Conservation (phyloP, 2,113 vertebrate genomes). For the Chaenocephalus aceratus region DNA sequence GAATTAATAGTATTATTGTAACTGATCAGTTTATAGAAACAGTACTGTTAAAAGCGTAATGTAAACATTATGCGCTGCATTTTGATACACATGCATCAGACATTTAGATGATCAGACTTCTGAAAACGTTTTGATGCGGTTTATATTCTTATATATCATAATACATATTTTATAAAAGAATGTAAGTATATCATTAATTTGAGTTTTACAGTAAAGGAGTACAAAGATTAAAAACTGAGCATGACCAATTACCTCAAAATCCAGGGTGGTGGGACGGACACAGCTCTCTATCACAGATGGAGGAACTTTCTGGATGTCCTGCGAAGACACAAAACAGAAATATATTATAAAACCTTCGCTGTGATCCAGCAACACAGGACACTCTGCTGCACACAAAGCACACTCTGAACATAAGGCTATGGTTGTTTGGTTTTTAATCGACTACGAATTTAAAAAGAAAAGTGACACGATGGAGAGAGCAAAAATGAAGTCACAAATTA, state of each 20-base stretch:
- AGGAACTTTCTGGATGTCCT: constrained; percentile 85
- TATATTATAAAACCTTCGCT: constrained; percentile 2
- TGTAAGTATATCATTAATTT: background rate
- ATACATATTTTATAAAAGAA: too few species aligned
- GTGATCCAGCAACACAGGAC: background rate
- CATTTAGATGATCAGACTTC: too few species aligned
- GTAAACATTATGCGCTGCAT: background rate
- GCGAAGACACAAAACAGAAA: constrained; percentile 36
- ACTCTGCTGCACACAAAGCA: background rate
- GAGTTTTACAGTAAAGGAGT: background rate
- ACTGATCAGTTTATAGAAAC: background rate
- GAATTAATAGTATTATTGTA: background rate
- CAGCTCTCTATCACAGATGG: constrained; percentile 80
- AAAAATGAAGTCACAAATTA: background rate
- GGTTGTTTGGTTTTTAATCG: background rate
- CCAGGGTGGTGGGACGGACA: constrained; percentile 46
- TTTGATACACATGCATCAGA: background rate
- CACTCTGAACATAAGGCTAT: background rate
- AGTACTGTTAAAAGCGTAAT: background rate
- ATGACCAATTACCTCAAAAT: constrained; percentile 72
- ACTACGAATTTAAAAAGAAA: background rate
- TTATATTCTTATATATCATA: background rate
- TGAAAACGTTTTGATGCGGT: background rate
- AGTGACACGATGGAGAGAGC: background rate
- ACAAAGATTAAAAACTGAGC: background rate